Base-by-base conservation (phyloP, 2,797 vertebrate genomes). In the Spinus olivaceus region DNA sequence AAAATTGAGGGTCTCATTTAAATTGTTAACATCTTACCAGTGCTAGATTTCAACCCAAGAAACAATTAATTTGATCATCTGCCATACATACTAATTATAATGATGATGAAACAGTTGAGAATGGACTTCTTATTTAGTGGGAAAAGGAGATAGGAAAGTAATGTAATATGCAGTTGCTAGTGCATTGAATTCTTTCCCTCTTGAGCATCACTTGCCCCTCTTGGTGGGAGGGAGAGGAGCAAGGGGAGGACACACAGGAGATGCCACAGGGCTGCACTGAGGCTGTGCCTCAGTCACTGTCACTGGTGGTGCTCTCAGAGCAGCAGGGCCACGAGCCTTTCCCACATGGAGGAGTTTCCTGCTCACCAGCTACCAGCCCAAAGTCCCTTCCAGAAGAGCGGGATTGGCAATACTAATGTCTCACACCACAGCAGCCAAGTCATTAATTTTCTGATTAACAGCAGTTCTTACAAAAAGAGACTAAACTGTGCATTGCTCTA, bases 391-490 rank as follows among this genome's bases (percentile, higher is more conserved):
- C 44, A 44, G 59, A 44, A 83, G 35, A 51, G 25, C 17, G 5
- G 61, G 24, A 28, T 10, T 83, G 46, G 24, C 77, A 91, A 67
- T 78, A 32, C 64, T 88, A 30, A 80, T 57, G 20, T 65, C 65
- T 93, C 44, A 41, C 56, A 53, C 70, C 80, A 22, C 61, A 86
- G 59, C 83, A 95, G 79, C 44, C 57, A 78, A 84, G 72, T 30
- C 71, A 94, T 96, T 97, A 96, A 86, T 96, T 97, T 92, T 95
- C 71, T 96, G 92, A 94, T 94, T 93, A 96, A 95, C 82, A 88
- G 50, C 65, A 70, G 80, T 39, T 91, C 83, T 92, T 96, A 83
- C 44, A 66, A 94, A 95, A 95, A 93, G 78, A 91, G 87, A 87
- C 69, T 85, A 92, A 95, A 73, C 74, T 78, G 69, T 92, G 87